Percentiles rank a stretch among this genome's conserved stretches.
These are phyloP conservation scores for Temnothorax rugatulus DNA, from an alignment of 2,888 invertebrate species.

Conservation along the genomic window DNA sequence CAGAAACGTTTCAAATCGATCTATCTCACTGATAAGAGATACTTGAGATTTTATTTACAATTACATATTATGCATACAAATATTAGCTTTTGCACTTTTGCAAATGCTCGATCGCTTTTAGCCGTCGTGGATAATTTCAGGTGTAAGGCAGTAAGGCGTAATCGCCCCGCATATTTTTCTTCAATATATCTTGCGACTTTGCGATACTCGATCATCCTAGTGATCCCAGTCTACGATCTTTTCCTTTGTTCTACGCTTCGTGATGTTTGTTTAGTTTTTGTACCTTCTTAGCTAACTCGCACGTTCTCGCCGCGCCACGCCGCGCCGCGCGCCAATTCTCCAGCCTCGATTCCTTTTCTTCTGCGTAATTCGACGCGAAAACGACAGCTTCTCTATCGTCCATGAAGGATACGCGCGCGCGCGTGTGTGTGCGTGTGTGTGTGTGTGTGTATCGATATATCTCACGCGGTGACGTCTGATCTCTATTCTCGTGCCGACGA, in stretches of 20 bases:
- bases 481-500: conserved; percentile 4
- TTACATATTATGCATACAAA: neutral
- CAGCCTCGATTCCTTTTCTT: conserved; percentile 3
- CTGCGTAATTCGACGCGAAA: conserved; percentile 32
- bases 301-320: neutral
- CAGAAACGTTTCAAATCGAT: conserved; percentile 12
- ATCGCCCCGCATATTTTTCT: neutral
- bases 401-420: neutral
- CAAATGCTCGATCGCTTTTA: neutral
- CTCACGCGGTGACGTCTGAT: conserved; percentile 10
- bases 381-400: conserved; percentile 22
- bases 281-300: neutral
- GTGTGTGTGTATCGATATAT: neutral
- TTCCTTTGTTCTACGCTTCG: neutral
- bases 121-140: neutral
- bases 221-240: neutral
- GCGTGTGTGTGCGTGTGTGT: no score
- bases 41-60: conserved; percentile 40
- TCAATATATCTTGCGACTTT: neutral
- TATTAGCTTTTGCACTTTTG: neutral
- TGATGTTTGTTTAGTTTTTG: conserved; percentile 18
- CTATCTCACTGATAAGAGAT: neutral
- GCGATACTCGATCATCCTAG: conserved; percentile 16
- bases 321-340: neutral
- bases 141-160: neutral